These are phyloP conservation scores for Lophotriccus pileatus DNA, from an alignment of 2,797 vertebrate species.

Conservation along the genomic window DNA sequence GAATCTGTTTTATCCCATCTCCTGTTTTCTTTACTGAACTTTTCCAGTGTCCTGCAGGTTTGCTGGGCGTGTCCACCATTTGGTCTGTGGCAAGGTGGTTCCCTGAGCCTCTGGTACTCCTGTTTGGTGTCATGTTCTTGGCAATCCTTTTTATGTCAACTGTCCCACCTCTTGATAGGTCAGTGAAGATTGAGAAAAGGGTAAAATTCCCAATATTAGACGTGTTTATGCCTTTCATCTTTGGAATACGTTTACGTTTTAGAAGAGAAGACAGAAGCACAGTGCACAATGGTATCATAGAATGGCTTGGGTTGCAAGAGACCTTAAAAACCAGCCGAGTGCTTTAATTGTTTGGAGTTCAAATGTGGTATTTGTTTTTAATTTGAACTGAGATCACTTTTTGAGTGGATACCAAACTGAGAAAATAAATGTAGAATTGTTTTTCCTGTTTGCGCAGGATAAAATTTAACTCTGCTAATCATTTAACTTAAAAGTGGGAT, in stretches of 20 bases:
- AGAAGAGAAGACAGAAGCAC: background rate
- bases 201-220: background rate
- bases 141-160: background rate
- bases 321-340: background rate
- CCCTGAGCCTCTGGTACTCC: background rate
- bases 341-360: background rate
- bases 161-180: background rate
- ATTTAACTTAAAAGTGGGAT: background rate
- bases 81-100: background rate
- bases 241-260: background rate
- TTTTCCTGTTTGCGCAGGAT: background rate
- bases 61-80: fast-evolving
- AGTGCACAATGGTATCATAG: fast-evolving
- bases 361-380: background rate
- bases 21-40: background rate
- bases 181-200: background rate
- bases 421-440: background rate
- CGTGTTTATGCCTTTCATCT: background rate
- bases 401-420: background rate
- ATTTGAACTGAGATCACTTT: background rate
- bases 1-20: background rate
- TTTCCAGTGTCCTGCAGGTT: background rate
- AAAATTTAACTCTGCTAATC: background rate
- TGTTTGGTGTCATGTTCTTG: background rate
- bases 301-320: background rate